Base-by-base conservation (phyloP, 2,888 invertebrate genomes). In the Hirtodrosophila alboralis region DNA sequence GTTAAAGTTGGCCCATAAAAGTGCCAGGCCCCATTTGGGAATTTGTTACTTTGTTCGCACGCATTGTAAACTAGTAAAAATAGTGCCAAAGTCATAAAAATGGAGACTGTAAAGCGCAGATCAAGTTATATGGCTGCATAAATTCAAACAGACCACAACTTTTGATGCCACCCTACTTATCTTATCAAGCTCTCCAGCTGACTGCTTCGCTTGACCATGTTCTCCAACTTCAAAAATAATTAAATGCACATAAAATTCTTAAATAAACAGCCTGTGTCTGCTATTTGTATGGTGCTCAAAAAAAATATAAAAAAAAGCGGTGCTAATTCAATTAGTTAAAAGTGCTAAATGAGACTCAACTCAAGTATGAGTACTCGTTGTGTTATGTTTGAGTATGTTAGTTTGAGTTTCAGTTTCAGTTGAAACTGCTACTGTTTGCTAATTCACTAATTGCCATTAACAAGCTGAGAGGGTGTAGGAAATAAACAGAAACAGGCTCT, bases 281-380 rank as follows among this genome's bases (percentile, higher is more conserved):
- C 33, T 45, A 14, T 10, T 41, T 62, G 43, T 23, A 14, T 28
- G 40, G 34, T 49, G 61, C 63, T n/a, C n/a, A n/a, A n/a, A n/a
- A n/a, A n/a, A n/a, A n/a, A n/a, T n/a, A n/a, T n/a, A 57, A 27
- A 61, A 41, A 47, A 53, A 71, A 60, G 51, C 40, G 75, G 58
- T 56, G 83, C 67, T 83, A 83, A 85, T 83, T 83, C 75, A 83
- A 79, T 85, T 85, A 73, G 72, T 49, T 57, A 45, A 74, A 72
- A 51, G 69, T 67, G 64, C 54, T 73, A 75, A 68, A 59, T 30
- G 40, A 41, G 49, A 12, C 47, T 40, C 38, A 33, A 58, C 56
- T 45, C 30, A 30, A 41, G 44, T 52, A 28, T 26, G 14, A 8
- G 23, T 23, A 23, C 23, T n/a, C n/a, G n/a, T n/a, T n/a, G 23